These are phyloP conservation scores for Pollicipes pollicipes DNA, from an alignment of 1,140 invertebrate species.

Conservation along the genomic window DNA sequence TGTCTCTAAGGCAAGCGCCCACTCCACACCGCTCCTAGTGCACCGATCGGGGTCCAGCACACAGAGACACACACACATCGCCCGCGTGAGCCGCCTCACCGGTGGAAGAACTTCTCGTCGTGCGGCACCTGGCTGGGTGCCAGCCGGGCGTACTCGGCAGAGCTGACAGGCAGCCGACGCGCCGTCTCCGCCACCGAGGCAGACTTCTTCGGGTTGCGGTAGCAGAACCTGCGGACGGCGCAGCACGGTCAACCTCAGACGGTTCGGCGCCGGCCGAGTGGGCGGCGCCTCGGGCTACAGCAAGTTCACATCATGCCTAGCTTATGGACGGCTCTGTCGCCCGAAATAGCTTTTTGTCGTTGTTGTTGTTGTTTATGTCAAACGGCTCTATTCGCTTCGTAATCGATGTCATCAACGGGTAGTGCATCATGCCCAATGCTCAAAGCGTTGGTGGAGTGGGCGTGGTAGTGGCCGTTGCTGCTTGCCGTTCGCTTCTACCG, in stretches of 20 bases:
- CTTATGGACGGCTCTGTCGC: not conserved
- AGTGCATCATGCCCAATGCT: no score
- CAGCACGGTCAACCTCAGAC: not conserved
- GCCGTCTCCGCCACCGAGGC: not conserved
- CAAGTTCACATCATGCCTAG: not conserved
- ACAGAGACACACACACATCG: not conserved
- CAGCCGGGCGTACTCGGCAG: not conserved
- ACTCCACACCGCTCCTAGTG: no score
- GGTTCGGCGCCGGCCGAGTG: not conserved
- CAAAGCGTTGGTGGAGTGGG: no score
- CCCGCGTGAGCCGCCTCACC: not conserved
- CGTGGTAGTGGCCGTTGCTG: no score
- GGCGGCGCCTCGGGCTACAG: not conserved
- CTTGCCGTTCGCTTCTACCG: no score
- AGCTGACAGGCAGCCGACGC: not conserved
- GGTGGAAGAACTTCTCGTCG: not conserved
- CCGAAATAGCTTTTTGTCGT: no score
- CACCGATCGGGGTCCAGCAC: not conserved
- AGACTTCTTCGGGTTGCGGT: not conserved
- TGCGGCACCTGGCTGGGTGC: not conserved
- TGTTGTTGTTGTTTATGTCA: no score
- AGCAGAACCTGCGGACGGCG: not conserved
- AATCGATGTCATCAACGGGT: no score
- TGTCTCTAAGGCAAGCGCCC: no score
- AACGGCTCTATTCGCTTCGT: no score